A percentile compares a stretch with the other conserved stretches of the same genome.
Evolutionary conservation across 2,113 vertebrate species (phyloP).

Genomic region (Agelaius tricolor): DNA sequence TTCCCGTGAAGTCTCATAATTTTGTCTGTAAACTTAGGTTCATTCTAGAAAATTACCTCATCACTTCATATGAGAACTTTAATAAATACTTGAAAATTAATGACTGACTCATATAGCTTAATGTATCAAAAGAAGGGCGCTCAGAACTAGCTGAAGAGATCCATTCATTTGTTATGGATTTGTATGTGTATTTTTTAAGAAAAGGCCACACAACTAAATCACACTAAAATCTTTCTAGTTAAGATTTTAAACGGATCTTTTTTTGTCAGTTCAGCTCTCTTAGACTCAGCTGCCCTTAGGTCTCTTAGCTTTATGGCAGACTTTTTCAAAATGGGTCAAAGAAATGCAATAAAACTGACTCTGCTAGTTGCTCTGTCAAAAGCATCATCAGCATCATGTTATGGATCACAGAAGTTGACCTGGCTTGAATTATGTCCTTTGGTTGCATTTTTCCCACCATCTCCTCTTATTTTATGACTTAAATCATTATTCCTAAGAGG

Average conservation of each 20-base stretch:
- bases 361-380: neutral
- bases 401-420: neutral
- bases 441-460: neutral
- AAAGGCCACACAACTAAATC: neutral
- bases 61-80: slow-evolving; percentile 18
- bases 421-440: neutral
- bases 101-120: neutral
- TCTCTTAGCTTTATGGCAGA: neutral
- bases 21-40: slow-evolving; percentile 30
- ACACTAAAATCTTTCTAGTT: neutral
- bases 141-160: neutral
- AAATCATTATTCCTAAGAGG: neutral
- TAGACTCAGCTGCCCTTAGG: neutral
- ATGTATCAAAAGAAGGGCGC: slow-evolving; percentile 15
- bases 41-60: slow-evolving; percentile 37
- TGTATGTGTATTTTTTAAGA: neutral
- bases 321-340: neutral
- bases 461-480: slow-evolving; percentile 1
- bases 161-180: neutral
- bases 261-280: neutral
- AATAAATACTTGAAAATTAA: slow-evolving; percentile 46
- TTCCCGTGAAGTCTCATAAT: neutral
- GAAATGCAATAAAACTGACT: neutral
- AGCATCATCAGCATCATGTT: neutral
- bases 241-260: neutral